Evolutionary conservation across 1,140 invertebrate species (phyloP).

Genomic region (Micrasema minimum): DNA sequence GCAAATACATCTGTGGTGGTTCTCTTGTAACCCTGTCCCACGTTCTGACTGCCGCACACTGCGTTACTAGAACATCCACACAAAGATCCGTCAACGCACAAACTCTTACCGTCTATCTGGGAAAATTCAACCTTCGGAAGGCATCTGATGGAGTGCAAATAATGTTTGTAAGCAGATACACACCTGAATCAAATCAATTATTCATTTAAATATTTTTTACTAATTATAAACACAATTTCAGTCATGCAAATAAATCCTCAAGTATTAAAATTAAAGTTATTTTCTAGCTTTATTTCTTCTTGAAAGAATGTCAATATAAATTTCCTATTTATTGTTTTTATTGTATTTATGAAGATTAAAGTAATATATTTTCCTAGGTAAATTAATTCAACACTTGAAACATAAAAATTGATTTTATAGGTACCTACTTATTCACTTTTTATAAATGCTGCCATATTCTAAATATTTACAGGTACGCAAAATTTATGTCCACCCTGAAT

Average conservation of each 20-base stretch:
- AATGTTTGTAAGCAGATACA: constrained; percentile 57
- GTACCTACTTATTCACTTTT: neutral
- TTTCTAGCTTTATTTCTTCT: too few relatives aligned
- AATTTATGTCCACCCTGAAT: constrained; percentile 70
- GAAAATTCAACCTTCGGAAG: constrained; percentile 67
- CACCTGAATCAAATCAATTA: too few relatives aligned
- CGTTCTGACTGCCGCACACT: constrained; percentile 87
- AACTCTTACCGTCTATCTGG: constrained; percentile 62
- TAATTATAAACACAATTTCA: neutral
- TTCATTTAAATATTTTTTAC: too few relatives aligned
- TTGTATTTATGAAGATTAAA: too few relatives aligned
- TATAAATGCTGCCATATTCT: neutral
- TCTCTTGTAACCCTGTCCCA: constrained; percentile 79
- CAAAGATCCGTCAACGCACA: constrained; percentile 58
- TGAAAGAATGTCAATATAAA: too few relatives aligned
- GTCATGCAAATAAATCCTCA: neutral
- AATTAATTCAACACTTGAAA: too few relatives aligned
- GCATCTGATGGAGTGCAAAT: constrained; percentile 63
- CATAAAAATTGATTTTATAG: too few relatives aligned
- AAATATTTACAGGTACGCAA: constrained; percentile 60
- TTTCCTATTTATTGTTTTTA: too few relatives aligned
- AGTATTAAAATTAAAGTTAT: too few relatives aligned
- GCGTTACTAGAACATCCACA: constrained; percentile 67
- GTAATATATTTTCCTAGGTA: too few relatives aligned
- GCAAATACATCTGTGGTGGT: constrained; percentile 79